Percentiles rank a stretch among this genome's conserved stretches.
Evolutionary conservation across 1,140 invertebrate genomes (phyloP).

Genomic region (Cotesia vestalis): DNA sequence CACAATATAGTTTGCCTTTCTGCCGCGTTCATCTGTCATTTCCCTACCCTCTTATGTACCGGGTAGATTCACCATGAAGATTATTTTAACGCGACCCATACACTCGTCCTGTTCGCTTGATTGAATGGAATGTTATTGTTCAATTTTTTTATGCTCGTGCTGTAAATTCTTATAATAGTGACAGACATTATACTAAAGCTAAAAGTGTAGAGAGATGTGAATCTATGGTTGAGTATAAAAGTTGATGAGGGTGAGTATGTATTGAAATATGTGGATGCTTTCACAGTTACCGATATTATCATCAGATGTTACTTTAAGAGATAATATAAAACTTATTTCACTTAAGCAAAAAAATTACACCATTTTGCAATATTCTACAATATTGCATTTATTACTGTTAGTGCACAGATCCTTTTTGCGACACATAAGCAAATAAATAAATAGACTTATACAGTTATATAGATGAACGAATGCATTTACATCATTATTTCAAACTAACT

Average conservation of each 20-base stretch:
- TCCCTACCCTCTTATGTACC: slow-evolving; percentile 15
- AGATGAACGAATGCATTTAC: slow-evolving; percentile 12
- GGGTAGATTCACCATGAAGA: slow-evolving; percentile 33
- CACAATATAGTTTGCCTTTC: slow-evolving; percentile 37
- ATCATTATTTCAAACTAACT: slow-evolving; percentile 3
- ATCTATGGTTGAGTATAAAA: not conserved
- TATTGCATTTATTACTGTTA: not conserved
- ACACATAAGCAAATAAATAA: too few relatives aligned
- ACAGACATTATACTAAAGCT: not conserved
- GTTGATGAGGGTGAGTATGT: not conserved
- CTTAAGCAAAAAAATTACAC: slow-evolving; percentile 30
- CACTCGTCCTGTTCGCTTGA: slow-evolving; percentile 7
- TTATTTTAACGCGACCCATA: slow-evolving; percentile 32
- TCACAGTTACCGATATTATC: not conserved
- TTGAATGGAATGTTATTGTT: slow-evolving; percentile 35
- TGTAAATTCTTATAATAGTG: slow-evolving; percentile 34
- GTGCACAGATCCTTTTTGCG: too few relatives aligned
- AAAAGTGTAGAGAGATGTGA: too few relatives aligned
- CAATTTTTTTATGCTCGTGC: slow-evolving; percentile 26
- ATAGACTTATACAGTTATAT: not conserved
- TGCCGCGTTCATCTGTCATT: slow-evolving; percentile 31
- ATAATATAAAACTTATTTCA: not conserved
- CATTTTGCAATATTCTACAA: not conserved
- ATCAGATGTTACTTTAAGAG: not conserved
- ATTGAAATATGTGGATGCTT: slow-evolving; percentile 14